Conservation (phyloP, 1,140 invertebrate species). For the Brachionus plicatilis region DNA sequence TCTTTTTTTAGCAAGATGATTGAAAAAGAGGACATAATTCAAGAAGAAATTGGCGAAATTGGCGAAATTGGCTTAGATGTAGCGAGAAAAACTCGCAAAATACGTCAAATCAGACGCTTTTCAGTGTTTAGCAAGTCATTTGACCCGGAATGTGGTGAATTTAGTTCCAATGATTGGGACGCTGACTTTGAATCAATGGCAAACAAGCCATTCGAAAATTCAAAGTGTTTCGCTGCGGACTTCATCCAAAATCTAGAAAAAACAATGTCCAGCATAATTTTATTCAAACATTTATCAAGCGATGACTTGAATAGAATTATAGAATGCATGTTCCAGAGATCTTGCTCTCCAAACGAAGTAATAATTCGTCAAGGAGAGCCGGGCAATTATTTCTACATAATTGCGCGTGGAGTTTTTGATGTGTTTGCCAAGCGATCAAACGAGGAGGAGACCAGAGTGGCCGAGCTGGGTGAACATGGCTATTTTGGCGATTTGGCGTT, state of each 20-base stretch:
- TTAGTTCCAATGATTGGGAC: background rate
- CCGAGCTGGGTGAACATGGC: constrained; percentile 74
- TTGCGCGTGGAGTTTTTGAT: constrained; percentile 59
- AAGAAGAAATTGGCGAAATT: background rate
- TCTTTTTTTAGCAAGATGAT: background rate
- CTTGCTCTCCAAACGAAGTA: constrained; percentile 71
- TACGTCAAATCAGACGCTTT: background rate
- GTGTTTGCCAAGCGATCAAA: constrained; percentile 44
- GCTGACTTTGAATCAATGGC: background rate
- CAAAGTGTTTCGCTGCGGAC: background rate
- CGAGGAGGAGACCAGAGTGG: constrained; percentile 46
- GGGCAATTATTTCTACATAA: constrained; percentile 21
- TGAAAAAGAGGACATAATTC: background rate
- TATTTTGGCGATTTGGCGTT: constrained; percentile 87
- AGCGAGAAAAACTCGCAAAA: background rate
- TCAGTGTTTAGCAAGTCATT: constrained; percentile 23
- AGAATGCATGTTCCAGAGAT: constrained; percentile 88
- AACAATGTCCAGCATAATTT: background rate
- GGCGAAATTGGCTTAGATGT: background rate
- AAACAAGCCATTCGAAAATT: background rate
- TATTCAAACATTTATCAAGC: background rate
- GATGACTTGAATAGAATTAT: constrained; percentile 67
- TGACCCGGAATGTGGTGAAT: background rate
- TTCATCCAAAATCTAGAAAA: background rate
- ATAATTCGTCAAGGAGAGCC: constrained; percentile 74